Conservation (phyloP, 1,140 invertebrate genomes). For the Stegodyphus dumicola region DNA sequence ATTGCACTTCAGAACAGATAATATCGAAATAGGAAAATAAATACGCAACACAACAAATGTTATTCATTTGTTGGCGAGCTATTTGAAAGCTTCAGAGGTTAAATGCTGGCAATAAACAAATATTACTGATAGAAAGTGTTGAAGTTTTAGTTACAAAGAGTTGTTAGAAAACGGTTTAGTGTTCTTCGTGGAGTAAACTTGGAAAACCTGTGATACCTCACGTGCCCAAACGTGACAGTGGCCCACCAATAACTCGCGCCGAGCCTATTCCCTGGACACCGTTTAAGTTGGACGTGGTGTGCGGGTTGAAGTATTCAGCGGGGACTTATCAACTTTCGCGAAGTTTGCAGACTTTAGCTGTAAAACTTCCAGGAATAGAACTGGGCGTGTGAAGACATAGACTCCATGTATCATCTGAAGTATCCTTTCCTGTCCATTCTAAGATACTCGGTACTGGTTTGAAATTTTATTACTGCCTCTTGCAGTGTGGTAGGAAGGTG, state of each 20-base stretch:
- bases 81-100: too few species aligned
- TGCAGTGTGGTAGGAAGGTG: not conserved
- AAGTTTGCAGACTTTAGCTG: not conserved
- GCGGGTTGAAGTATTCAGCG: slow-evolving; percentile 27
- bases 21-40: too few species aligned
- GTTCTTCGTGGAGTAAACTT: too few species aligned
- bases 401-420: slow-evolving; percentile 27
- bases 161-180: too few species aligned
- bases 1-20: too few species aligned
- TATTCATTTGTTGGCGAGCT: too few species aligned
- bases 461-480: not conserved
- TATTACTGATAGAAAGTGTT: too few species aligned
- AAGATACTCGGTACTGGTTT: not conserved
- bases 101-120: too few species aligned
- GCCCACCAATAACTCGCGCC: not conserved
- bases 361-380: slow-evolving; percentile 31
- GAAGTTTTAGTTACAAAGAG: too few species aligned
- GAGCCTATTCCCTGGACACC: slow-evolving; percentile 16
- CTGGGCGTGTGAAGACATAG: slow-evolving; percentile 19
- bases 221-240: too few species aligned
- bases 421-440: slow-evolving; percentile 33
- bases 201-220: too few species aligned
- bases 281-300: slow-evolving; percentile 39
- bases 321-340: slow-evolving; percentile 6
- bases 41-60: too few species aligned